Evolutionary conservation across 1,140 invertebrate species (phyloP).

Genomic region (Xylocopa sonorina): DNA sequence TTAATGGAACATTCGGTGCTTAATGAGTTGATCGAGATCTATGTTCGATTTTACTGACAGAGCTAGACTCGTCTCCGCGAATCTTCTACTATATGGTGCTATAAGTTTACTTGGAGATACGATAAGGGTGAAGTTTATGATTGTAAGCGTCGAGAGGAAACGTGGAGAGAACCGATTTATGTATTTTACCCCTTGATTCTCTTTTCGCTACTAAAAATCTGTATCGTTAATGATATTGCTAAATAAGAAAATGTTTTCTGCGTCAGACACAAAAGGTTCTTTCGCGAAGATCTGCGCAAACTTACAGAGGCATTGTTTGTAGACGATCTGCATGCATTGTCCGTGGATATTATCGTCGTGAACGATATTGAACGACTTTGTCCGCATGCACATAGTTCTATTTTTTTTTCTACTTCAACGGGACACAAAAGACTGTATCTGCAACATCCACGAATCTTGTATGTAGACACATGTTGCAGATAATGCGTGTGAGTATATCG

Average conservation of each 20-base stretch:
- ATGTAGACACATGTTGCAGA: too few relatives aligned
- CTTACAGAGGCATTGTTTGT: too few relatives aligned
- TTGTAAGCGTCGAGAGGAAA: neutral
- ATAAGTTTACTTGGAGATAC: constrained; percentile 1
- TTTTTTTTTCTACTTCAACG: too few relatives aligned
- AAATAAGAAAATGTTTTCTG: constrained; percentile 7
- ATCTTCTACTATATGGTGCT: constrained; percentile 12
- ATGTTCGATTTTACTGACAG: neutral
- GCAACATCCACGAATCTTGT: too few relatives aligned
- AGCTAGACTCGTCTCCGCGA: neutral
- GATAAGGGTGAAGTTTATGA: neutral
- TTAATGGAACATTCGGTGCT: too few relatives aligned
- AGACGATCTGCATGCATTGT: too few relatives aligned
- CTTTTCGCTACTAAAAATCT: neutral
- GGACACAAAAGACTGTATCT: too few relatives aligned
- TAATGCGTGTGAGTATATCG: too few relatives aligned
- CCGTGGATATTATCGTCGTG: too few relatives aligned
- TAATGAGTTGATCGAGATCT: neutral
- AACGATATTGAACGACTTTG: too few relatives aligned
- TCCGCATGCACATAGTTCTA: too few relatives aligned
- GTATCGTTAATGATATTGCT: neutral
- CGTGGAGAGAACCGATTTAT: neutral
- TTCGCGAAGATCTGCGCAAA: too few relatives aligned
- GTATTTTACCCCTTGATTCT: neutral
- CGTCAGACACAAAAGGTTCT: neutral